phyloP scores from a whole-genome alignment of 2,888 invertebrate genomes.

The Ichneumoninae sp. region DNA sequence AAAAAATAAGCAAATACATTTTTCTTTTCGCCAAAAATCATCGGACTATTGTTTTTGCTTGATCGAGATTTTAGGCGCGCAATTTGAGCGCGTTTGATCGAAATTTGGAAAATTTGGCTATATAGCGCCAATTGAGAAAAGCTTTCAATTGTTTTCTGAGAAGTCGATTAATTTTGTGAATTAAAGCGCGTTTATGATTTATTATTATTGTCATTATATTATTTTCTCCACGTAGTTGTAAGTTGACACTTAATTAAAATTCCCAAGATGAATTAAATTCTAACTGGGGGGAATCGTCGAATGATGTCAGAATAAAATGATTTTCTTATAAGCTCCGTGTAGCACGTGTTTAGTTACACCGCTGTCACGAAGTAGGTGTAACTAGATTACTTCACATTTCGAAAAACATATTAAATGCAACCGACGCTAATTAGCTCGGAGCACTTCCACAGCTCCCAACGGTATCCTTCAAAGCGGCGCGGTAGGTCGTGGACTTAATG shows the following conservation, averaged over 20 bases:
- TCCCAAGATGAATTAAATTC: neutral
- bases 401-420: conserved; percentile 43
- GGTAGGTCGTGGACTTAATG: conserved; percentile 38
- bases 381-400: conserved; percentile 9
- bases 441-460: conserved; percentile 67
- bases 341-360: neutral
- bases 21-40: neutral
- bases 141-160: neutral
- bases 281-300: neutral
- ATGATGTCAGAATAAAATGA: neutral
- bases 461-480: conserved; percentile 27
- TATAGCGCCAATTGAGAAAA: neutral
- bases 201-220: neutral
- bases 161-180: neutral
- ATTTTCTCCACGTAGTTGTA: neutral
- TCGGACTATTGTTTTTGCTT: neutral
- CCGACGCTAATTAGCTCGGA: conserved; percentile 69
- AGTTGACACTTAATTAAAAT: neutral
- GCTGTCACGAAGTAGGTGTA: neutral
- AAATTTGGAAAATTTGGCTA: neutral
- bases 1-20: neutral
- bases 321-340: neutral
- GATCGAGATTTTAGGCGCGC: too few species aligned
- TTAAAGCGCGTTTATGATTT: neutral
- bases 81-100: neutral